These are phyloP conservation scores for Elysia chlorotica DNA, from an alignment of 1,140 invertebrate genomes.

Conservation along the genomic window DNA sequence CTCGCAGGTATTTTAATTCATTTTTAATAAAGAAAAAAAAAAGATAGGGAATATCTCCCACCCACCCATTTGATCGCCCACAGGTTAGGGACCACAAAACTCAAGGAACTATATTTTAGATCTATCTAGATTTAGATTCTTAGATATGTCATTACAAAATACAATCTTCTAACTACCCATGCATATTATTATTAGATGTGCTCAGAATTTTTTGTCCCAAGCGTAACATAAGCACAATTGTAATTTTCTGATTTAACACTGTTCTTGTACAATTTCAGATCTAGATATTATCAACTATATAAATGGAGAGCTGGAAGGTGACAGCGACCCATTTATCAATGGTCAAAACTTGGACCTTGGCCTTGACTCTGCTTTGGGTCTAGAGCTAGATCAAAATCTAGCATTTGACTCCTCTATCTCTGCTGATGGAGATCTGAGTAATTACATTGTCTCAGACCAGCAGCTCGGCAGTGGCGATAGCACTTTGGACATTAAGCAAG, in stretches of 20 bases:
- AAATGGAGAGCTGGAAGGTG: background rate
- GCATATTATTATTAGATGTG: background rate
- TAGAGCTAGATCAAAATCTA: slow-evolving; percentile 5
- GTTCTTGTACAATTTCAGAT: too few species aligned
- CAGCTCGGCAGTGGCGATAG: background rate
- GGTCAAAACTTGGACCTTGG: slow-evolving; percentile 7
- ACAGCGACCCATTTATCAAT: slow-evolving; percentile 7
- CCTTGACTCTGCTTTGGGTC: background rate
- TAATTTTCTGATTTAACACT: too few species aligned
- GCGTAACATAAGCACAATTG: too few species aligned
- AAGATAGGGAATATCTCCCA: background rate
- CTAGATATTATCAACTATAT: slow-evolving; percentile 14
- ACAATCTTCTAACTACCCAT: background rate
- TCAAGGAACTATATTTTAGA: background rate
- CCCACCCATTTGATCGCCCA: background rate
- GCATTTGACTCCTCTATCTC: too few species aligned
- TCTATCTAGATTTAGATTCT: background rate
- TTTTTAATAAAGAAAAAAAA: background rate
- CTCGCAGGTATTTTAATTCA: background rate
- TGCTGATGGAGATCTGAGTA: too few species aligned
- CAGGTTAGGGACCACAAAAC: too few species aligned
- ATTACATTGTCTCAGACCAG: background rate
- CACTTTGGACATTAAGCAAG: slow-evolving; percentile 4
- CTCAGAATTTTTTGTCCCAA: background rate
- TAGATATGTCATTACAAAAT: background rate